These are phyloP conservation scores for Lasioglossum villosulum DNA, from an alignment of 2,888 invertebrate genomes.

Conservation along the genomic window DNA sequence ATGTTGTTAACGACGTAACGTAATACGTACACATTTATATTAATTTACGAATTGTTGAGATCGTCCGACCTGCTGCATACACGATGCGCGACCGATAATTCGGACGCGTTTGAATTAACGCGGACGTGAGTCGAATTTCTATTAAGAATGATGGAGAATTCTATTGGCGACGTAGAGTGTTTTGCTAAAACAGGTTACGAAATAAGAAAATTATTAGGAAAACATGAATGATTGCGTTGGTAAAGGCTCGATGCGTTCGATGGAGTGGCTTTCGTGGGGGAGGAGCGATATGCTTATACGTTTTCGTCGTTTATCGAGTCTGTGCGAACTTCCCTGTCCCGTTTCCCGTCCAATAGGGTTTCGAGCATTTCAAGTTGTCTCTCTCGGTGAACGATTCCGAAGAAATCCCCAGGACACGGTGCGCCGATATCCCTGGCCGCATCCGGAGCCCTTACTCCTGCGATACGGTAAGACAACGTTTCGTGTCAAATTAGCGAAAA, in stretches of 20 bases:
- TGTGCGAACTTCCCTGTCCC: not conserved
- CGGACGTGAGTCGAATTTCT: not conserved
- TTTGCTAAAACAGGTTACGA: not conserved
- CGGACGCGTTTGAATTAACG: not conserved
- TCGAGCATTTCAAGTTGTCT: conserved; percentile 54
- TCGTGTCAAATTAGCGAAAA: conserved; percentile 75
- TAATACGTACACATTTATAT: conserved; percentile 3
- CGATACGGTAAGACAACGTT: conserved; percentile 67
- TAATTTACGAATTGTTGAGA: conserved; percentile 17
- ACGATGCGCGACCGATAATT: not conserved
- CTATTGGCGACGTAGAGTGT: too few relatives aligned
- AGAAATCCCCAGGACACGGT: conserved; percentile 58
- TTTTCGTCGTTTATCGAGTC: conserved; percentile 23
- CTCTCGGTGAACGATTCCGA: conserved; percentile 35
- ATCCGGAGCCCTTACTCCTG: conserved; percentile 46
- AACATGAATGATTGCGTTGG: not conserved
- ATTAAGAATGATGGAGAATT: not conserved
- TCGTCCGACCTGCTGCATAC: not conserved
- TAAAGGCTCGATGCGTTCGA: not conserved
- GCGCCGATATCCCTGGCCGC: conserved; percentile 51
- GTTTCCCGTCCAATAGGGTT: conserved; percentile 13
- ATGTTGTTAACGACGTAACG: not conserved
- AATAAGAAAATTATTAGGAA: not conserved
- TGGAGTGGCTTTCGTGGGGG: not conserved
- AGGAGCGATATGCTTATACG: conserved; percentile 21